Conservation (phyloP, 1,140 invertebrate genomes). For the Berghia stephanieae region DNA sequence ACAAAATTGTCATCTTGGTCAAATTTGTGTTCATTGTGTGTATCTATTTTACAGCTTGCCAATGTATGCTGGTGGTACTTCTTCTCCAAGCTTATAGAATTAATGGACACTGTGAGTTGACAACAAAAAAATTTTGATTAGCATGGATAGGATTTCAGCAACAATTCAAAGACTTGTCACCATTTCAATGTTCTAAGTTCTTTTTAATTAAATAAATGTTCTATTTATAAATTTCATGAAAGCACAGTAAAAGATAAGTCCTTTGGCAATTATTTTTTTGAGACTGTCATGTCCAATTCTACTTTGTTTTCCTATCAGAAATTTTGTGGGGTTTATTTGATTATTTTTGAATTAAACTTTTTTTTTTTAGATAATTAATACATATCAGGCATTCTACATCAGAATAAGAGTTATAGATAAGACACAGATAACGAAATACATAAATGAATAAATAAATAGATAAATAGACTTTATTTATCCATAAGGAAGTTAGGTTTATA, state of each 20-base stretch:
- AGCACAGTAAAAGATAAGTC: background rate
- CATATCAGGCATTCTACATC: too few species aligned
- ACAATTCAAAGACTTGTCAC: background rate
- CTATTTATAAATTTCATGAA: background rate
- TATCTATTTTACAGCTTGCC: constrained; percentile 80
- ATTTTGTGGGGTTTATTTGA: too few species aligned
- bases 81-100: constrained; percentile 95
- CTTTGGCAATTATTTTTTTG: background rate
- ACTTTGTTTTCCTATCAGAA: too few species aligned
- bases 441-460: too few species aligned
- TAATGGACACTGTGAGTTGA: constrained; percentile 84
- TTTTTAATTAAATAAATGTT: background rate
- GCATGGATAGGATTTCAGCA: background rate
- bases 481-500: background rate
- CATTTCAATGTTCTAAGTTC: background rate
- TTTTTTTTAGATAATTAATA: too few species aligned
- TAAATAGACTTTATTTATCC: too few species aligned
- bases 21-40: background rate
- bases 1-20: too few species aligned
- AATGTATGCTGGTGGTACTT: constrained; percentile 93
- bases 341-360: too few species aligned
- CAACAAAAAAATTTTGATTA: background rate
- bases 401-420: too few species aligned
- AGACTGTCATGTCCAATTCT: too few species aligned
- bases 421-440: too few species aligned